These are phyloP conservation scores for Augiades crinisus DNA, from an alignment of 2,888 invertebrate species.

Conservation along the genomic window DNA sequence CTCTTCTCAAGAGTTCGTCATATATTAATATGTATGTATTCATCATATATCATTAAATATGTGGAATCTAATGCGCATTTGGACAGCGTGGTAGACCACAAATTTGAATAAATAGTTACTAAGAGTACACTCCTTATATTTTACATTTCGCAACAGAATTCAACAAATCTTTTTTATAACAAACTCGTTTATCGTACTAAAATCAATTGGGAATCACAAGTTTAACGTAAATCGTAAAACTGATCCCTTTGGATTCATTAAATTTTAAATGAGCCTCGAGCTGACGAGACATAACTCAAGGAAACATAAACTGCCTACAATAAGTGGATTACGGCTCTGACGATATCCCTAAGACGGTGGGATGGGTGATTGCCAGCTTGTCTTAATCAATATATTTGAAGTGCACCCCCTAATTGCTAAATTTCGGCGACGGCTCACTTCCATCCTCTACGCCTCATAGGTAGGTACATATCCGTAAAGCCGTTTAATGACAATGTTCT, in stretches of 20 bases:
- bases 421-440: constrained; percentile 51
- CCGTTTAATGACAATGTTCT: constrained; percentile 71
- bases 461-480: constrained; percentile 48
- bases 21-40: too few species aligned
- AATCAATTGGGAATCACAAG: constrained; percentile 13
- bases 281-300: constrained; percentile 23
- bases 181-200: not conserved
- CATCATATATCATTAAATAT: too few species aligned
- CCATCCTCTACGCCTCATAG: constrained; percentile 41
- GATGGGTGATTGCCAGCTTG: constrained; percentile 32
- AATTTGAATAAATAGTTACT: too few species aligned
- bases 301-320: constrained; percentile 26
- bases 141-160: too few species aligned
- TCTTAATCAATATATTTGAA: constrained; percentile 53
- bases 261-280: constrained; percentile 24
- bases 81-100: too few species aligned
- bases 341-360: constrained; percentile 29
- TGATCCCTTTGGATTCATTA: constrained; percentile 17
- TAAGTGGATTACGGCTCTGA: constrained; percentile 24
- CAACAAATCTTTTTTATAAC: not conserved
- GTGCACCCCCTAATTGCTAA: constrained; percentile 59
- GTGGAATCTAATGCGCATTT: too few species aligned
- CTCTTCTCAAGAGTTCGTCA: too few species aligned
- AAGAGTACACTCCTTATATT: too few species aligned
- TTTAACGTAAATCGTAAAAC: constrained; percentile 13